phyloP scores from a whole-genome alignment of 2,888 invertebrate genomes.

The Pharmacophagus antenor region DNA sequence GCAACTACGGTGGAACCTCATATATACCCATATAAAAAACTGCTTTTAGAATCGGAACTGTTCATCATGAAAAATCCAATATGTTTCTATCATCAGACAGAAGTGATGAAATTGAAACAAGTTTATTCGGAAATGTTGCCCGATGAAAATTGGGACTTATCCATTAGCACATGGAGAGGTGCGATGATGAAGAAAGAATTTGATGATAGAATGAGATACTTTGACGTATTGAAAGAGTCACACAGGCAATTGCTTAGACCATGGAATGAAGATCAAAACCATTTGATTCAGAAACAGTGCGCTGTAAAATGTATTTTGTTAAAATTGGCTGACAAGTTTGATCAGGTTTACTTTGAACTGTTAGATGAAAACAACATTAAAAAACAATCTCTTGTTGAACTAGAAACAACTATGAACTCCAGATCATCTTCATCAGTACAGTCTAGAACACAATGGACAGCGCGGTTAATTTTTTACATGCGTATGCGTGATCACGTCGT shows the following conservation, averaged over 20 bases:
- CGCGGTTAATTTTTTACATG: constrained; percentile 56
- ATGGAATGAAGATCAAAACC: constrained; percentile 58
- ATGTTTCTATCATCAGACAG: constrained; percentile 70
- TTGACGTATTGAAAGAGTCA: constrained; percentile 49
- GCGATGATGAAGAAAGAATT: constrained; percentile 60
- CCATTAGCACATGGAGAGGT: constrained; percentile 59
- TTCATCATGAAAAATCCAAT: constrained; percentile 70
- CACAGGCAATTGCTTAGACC: constrained; percentile 58
- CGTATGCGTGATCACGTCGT: constrained; percentile 54
- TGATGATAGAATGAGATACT: constrained; percentile 65
- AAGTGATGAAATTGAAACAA: constrained; percentile 57
- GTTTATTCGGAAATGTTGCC: constrained; percentile 54
- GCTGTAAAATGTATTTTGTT: constrained; percentile 51
- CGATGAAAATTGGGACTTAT: constrained; percentile 57
- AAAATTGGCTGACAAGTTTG: constrained; percentile 56
- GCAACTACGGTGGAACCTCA: constrained; percentile 49
- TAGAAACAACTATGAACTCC: constrained; percentile 14
- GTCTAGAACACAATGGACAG: constrained; percentile 9
- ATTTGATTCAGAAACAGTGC: constrained; percentile 54
- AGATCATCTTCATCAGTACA: constrained; percentile 11
- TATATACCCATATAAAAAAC: constrained; percentile 60
- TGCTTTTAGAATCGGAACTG: constrained; percentile 62
- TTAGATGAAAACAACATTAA: constrained; percentile 32
- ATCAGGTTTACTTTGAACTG: constrained; percentile 49
- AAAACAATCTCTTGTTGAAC: constrained; percentile 13